Base-by-base conservation (phyloP, 2,888 invertebrate genomes). In the Eristalinus aeneus region DNA sequence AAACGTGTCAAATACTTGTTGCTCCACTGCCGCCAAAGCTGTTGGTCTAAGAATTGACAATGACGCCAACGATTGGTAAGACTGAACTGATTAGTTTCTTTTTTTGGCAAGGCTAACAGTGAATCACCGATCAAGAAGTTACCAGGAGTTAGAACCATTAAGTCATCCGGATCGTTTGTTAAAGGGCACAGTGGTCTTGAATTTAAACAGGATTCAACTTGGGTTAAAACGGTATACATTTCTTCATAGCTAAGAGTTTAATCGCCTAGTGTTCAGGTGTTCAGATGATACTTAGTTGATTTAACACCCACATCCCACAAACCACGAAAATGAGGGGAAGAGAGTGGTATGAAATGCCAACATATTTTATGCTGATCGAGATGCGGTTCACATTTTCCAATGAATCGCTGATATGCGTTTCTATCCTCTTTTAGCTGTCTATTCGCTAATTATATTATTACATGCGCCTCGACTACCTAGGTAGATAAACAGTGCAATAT, bases 1-100 rank as follows among this genome's bases (percentile, higher is more conserved):
- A 87, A 56, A 31, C 76, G 67, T 9, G 39, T n/a, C 10, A 88
- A 36, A 60, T 84, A 86, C 31, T 87, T 81, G 1, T 16, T 67
- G 8, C 65, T 80, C 87, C 88, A 84, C 12, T 64, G 77, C 12
- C 69, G 32, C 82, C 85, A 88, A 76, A 86, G 87, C 10, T 79
- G 64, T 63, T 87, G 84, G 6, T 63, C 56, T 1, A 88, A 32
- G 6, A 56, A 46, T 53, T 65, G 54, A 16, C 53, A 67, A 58
- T 36, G 53, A 20, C 58, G 20, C 60, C 39, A 63, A 53, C 56
- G 39, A 34, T 20, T 12, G 6, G 3, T 32, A 6, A 32, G 34
- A 11, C 31, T 61, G 63, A 10, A 12, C 3, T 3, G 56, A 20
- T 23, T 69, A 10, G 63, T 69, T 63, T 61, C 65, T 39, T 23